Conservation (phyloP, 2,888 invertebrate genomes). For the Pogonocherus hispidulus region DNA sequence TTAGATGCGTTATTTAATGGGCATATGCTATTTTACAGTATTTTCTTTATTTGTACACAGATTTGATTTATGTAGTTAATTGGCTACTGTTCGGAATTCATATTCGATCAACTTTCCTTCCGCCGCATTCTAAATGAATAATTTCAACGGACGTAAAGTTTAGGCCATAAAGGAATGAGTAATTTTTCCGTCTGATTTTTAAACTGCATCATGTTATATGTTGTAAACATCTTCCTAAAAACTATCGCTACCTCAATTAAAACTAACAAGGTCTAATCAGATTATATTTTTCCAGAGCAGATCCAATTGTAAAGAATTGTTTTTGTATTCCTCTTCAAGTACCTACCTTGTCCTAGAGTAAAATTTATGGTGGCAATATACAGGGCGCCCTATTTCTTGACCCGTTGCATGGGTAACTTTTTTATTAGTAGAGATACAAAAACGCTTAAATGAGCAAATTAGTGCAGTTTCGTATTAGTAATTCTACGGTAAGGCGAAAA, state of each 20-base stretch:
- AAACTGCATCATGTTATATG: background rate
- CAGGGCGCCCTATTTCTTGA: too few relatives aligned
- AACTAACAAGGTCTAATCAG: background rate
- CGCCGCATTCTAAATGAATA: background rate
- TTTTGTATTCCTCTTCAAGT: background rate
- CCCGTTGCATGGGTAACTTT: too few relatives aligned
- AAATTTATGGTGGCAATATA: too few relatives aligned
- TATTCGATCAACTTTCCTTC: background rate
- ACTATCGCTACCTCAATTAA: background rate
- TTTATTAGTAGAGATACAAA: too few relatives aligned
- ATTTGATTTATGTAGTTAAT: background rate
- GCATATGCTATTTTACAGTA: background rate
- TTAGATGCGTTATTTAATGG: background rate
- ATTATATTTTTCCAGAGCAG: background rate
- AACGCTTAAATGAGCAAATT: too few relatives aligned
- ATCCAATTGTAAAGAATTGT: background rate
- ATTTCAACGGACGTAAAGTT: background rate
- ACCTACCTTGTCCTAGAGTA: too few relatives aligned
- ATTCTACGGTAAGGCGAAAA: too few relatives aligned
- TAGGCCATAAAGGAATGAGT: background rate
- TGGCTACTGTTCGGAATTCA: background rate
- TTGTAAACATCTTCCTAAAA: too few relatives aligned
- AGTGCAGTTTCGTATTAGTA: too few relatives aligned
- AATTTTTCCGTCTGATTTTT: background rate
- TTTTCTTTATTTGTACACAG: background rate